Evolutionary conservation across 2,888 invertebrate species (phyloP), one percentile per base, ranked within the genome.

Genomic region (Baccha elongata): DNA sequence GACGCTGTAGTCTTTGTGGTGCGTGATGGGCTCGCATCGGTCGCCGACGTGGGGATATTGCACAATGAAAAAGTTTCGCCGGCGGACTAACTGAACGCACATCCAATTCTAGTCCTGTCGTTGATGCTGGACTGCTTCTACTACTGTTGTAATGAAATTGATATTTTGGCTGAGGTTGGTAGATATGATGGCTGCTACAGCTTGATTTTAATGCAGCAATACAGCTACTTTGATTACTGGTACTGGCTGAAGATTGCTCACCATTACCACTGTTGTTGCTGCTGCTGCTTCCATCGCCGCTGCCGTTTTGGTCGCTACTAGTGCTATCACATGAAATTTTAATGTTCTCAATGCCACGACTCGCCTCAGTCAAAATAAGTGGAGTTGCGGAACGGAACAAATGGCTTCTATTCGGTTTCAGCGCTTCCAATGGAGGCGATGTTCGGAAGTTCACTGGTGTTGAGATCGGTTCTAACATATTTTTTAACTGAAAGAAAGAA

Each of bases 391-490:
- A 90, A 88, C 91, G 90, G 89, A 89, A 90, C 88, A 90, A 90
- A 88, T 90, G 90, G 89, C 91, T 90, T 88, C 91, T 89, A 88
- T 91, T 90, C 87, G 96, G 96, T 92, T 96, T 96, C 90, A 96
- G 94, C 89, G 96, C 96, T 92, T 96, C 96, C 90, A 96, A 92
- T 85, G 97, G 97, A 86, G 98, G 97, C 87, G 97, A 96, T 87
- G 97, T 96, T 89, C 97, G 94, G 92, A 97, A 97, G 91, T 96
- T 94, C 87, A 97, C 96, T 85, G 97, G 96, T 76, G 97, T 97
- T 88, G 95, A 93, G 92, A 94, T 90, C 50, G 90, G 89, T 86
- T 91, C 91, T 89, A 94, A 91, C 84, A 94, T 91, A 87, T 94
- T 94, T 89, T 93, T 93, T 84, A 94, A 93, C 92, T 92, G 86